Percentiles rank a stretch among this genome's conserved stretches.
Conservation (phyloP, 2,888 invertebrate species). For the Drosophila leonis region DNA sequence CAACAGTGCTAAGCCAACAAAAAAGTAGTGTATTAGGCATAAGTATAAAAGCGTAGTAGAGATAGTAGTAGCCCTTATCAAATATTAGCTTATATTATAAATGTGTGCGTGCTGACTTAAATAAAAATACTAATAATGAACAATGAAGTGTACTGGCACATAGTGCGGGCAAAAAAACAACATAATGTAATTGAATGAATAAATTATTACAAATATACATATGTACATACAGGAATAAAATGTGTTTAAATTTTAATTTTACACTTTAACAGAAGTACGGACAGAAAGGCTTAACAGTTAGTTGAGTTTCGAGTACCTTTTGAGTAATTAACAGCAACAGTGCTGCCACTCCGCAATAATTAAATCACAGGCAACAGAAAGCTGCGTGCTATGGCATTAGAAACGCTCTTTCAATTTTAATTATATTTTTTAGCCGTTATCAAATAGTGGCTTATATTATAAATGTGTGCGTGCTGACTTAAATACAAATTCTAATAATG, state of each 20-base stretch:
- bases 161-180: constrained; percentile 33
- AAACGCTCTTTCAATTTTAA: not conserved
- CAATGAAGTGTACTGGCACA: constrained; percentile 37
- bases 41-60: constrained; percentile 29
- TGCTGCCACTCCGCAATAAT: constrained; percentile 6
- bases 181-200: constrained; percentile 44
- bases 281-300: not conserved
- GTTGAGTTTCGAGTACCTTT: constrained; percentile 4
- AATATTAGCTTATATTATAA: constrained; percentile 20
- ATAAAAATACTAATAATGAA: constrained; percentile 22
- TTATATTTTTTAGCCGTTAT: constrained; percentile 28
- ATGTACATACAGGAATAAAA: constrained; percentile 25
- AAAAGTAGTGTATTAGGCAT: constrained; percentile 57
- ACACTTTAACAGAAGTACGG: not conserved
- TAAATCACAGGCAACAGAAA: not conserved
- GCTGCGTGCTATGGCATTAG: constrained; percentile 17
- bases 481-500: constrained; percentile 25
- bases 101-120: constrained; percentile 55
- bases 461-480: constrained; percentile 54
- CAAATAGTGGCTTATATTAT: constrained; percentile 21
- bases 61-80: constrained; percentile 35
- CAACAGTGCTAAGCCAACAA: constrained; percentile 70
- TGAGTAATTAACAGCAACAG: constrained; percentile 14
- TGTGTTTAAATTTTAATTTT: not conserved
- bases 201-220: constrained; percentile 53